Conservation (phyloP, 2,797 vertebrate genomes). For the Siniperca scherzeri region DNA sequence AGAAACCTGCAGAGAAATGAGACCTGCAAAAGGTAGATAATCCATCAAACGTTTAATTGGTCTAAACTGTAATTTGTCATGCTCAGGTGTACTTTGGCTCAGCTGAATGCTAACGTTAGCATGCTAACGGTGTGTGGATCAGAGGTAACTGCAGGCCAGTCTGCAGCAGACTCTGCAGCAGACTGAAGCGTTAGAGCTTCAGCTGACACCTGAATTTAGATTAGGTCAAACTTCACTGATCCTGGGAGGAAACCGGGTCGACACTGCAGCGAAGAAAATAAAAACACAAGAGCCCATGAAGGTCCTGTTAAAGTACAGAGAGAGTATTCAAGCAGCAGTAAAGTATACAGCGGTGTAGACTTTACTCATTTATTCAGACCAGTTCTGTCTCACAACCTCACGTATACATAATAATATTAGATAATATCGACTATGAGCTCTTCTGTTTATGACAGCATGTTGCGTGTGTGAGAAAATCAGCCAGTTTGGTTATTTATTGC, state of each 20-base stretch:
- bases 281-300: background rate
- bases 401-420: too few relatives aligned
- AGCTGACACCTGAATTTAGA: conserved; percentile 64
- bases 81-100: background rate
- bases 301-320: too few relatives aligned
- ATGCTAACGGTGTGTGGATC: background rate
- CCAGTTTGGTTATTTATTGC: background rate
- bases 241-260: conserved; percentile 50
- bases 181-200: conserved; percentile 43
- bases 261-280: background rate
- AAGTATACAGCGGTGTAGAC: too few relatives aligned
- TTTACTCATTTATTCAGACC: too few relatives aligned
- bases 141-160: background rate
- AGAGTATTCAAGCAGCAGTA: too few relatives aligned
- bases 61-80: background rate
- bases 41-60: background rate
- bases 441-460: too few relatives aligned
- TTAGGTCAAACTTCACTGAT: conserved; percentile 58
- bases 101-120: conserved; percentile 7
- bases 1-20: background rate
- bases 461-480: too few relatives aligned
- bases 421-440: too few relatives aligned
- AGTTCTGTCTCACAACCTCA: too few relatives aligned
- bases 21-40: background rate
- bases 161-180: conserved; percentile 15